phyloP scores from a whole-genome alignment of 2,888 invertebrate species.

The Bibio marci region DNA sequence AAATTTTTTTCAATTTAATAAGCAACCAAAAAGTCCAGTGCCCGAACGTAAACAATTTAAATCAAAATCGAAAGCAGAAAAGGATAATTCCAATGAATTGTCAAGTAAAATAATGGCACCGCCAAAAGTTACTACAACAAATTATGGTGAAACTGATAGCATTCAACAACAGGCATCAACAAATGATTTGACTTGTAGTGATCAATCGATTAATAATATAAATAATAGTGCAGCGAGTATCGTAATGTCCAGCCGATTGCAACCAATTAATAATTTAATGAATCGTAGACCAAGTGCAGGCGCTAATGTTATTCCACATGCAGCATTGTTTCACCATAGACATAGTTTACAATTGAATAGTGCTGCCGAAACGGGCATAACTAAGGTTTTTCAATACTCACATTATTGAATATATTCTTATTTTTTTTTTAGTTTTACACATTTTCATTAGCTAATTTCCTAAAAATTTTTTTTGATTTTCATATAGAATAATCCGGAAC shows the following conservation, averaged over 20 bases:
- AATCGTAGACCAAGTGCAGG: constrained; percentile 14
- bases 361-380: constrained; percentile 6
- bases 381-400: constrained; percentile 5
- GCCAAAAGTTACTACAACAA: constrained; percentile 11
- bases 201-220: background rate
- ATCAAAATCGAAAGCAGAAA: constrained; percentile 5
- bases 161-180: background rate
- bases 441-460: too few relatives aligned
- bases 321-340: constrained; percentile 13
- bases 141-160: constrained; percentile 6
- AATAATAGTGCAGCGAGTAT: constrained; percentile 4
- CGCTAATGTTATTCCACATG: constrained; percentile 14
- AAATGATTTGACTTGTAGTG: background rate
- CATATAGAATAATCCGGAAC: constrained; percentile 8
- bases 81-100: constrained; percentile 7
- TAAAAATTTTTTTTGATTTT: too few relatives aligned
- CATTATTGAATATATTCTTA: constrained; percentile 3
- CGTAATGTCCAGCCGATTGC: background rate
- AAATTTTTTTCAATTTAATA: constrained; percentile 3
- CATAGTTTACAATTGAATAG: constrained; percentile 14
- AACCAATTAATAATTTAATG: constrained; percentile 8
- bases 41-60: constrained; percentile 11
- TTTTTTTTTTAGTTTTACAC: background rate
- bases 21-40: constrained; percentile 12
- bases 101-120: constrained; percentile 4